Evolutionary conservation across 1,140 invertebrate species (phyloP).

Genomic region (Heliothis subflexa): DNA sequence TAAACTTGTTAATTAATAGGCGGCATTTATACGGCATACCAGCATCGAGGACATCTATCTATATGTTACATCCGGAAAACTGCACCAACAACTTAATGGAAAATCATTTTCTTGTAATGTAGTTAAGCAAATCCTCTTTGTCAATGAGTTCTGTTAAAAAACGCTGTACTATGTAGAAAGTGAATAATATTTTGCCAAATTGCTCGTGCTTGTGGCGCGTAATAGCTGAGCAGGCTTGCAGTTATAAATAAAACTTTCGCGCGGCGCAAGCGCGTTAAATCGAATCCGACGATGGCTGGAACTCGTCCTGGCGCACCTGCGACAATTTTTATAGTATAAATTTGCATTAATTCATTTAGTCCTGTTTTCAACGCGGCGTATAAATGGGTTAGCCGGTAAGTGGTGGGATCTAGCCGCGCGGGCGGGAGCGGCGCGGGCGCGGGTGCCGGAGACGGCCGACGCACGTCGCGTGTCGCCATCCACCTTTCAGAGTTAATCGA

Average conservation of each 20-base stretch:
- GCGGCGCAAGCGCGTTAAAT: constrained; percentile 80
- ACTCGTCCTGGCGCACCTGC: constrained; percentile 83
- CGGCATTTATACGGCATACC: background rate
- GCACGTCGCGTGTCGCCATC: constrained; percentile 33
- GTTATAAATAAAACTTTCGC: constrained; percentile 84
- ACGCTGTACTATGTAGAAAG: constrained; percentile 12
- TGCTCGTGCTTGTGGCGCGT: constrained; percentile 55
- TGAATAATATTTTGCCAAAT: constrained; percentile 57
- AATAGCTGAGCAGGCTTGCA: constrained; percentile 56
- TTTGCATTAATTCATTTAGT: constrained; percentile 86
- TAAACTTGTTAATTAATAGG: background rate
- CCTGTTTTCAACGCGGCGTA: constrained; percentile 80
- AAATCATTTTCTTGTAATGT: background rate
- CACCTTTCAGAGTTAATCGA: constrained; percentile 57
- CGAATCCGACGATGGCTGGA: constrained; percentile 79
- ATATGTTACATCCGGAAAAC: background rate
- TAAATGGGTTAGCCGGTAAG: constrained; percentile 86
- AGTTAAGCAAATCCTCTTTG: too few relatives aligned
- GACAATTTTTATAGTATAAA: constrained; percentile 87
- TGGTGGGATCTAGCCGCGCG: constrained; percentile 71
- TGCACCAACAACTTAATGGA: background rate
- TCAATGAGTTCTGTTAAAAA: background rate
- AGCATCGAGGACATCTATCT: background rate
- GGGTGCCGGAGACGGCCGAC: constrained; percentile 30
- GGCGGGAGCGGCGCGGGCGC: constrained; percentile 30